phyloP scores from a whole-genome alignment of 2,797 vertebrate species.

The Mormyrus hasselquistii region DNA sequence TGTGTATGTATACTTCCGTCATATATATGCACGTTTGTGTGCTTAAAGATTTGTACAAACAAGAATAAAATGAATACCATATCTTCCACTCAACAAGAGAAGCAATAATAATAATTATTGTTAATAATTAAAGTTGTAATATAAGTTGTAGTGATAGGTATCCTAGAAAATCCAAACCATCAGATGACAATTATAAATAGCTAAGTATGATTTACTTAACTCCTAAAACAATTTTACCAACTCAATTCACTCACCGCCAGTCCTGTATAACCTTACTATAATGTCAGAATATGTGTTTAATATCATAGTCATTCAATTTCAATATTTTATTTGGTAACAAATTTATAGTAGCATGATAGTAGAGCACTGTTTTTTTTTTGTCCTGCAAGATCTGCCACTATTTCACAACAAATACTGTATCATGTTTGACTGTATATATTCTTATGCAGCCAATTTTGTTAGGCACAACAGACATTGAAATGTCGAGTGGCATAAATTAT shows the following conservation, averaged over 20 bases:
- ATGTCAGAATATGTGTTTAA: background rate
- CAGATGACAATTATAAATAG: background rate
- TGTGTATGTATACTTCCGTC: background rate
- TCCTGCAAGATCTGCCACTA: background rate
- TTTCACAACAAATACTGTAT: background rate
- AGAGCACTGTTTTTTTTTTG: background rate
- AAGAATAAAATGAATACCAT: background rate
- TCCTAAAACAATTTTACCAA: background rate
- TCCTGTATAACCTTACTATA: background rate
- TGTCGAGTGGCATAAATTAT: background rate
- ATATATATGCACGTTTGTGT: background rate
- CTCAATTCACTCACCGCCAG: background rate
- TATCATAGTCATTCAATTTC: background rate
- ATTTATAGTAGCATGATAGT: background rate
- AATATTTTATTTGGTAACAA: background rate
- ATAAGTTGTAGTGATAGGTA: background rate
- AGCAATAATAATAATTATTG: background rate
- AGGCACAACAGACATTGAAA: background rate
- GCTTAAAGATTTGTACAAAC: background rate
- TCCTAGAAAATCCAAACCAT: background rate
- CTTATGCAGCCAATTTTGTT: background rate
- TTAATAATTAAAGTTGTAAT: background rate
- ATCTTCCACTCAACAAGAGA: background rate
- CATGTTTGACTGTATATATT: background rate
- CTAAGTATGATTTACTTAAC: background rate